Evolutionary conservation across 2,888 invertebrate species (phyloP).

Genomic region (Pinctada fucata): DNA sequence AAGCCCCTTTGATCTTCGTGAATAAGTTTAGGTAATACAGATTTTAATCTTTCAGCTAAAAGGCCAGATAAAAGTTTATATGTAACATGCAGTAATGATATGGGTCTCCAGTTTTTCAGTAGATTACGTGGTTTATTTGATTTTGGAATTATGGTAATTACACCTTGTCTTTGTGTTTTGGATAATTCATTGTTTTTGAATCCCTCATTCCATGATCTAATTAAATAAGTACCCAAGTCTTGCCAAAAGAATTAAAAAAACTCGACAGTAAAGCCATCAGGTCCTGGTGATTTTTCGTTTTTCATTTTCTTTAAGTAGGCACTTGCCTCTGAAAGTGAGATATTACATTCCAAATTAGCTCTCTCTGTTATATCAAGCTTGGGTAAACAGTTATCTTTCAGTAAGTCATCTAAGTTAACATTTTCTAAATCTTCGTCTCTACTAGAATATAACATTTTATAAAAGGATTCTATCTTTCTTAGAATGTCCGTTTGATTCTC

Average conservation of each 20-base stretch:
- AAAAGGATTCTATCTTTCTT: no score
- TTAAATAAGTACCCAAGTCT: neutral
- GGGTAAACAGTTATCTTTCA: neutral
- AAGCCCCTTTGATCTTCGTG: slow-evolving; percentile 13
- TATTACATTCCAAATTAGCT: neutral
- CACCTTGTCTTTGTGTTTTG: slow-evolving; percentile 10
- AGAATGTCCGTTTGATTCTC: no score
- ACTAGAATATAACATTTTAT: no score
- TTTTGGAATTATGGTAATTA: slow-evolving; percentile 15
- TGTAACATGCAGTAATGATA: slow-evolving; percentile 6
- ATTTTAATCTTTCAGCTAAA: slow-evolving; percentile 16
- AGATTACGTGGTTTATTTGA: neutral
- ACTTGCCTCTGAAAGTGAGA: neutral
- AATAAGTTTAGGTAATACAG: neutral
- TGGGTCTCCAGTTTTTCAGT: slow-evolving; percentile 17
- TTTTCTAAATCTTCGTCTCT: slow-evolving; percentile 3
- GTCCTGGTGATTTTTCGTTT: slow-evolving; percentile 9
- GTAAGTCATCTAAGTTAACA: neutral
- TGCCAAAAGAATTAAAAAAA: slow-evolving; percentile 18
- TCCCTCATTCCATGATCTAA: neutral
- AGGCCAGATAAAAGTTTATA: slow-evolving; percentile 3
- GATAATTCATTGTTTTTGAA: slow-evolving; percentile 8
- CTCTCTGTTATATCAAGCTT: neutral
- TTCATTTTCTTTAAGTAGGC: slow-evolving; percentile 4
- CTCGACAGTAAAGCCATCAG: slow-evolving; percentile 7